Evolutionary conservation across 2,113 vertebrate genomes (phyloP), one percentile per base, ranked within the genome.

Genomic region (Poeciliopsis occidentalis): DNA sequence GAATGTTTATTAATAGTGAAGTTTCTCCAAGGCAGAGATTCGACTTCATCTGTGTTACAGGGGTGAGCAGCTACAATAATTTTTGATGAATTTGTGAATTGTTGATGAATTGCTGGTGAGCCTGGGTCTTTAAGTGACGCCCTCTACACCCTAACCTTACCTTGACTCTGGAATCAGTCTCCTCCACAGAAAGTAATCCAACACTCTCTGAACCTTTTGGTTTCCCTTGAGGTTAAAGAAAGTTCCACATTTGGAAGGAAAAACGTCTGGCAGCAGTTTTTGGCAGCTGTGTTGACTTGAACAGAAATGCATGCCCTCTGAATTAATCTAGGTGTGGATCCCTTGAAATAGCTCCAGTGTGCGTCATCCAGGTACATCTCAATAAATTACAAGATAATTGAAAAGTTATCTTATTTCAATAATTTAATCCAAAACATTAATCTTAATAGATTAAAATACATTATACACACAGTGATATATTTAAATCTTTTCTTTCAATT

Each of bases 91-190:
- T 76, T 63, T 63, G 69, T 73, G 54, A 31, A 31, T 31, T 31
- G 4, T 31, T 31, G 30, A 31, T 70, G 72, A 81, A 80, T 67
- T 12, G 1, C 26, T 67, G 15, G 17, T 44, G 54, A 76, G 71
- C 81, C 61, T 37, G 1, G 69, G 81, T 76, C 82, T 75, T 76
- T 29, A 75, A 76, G 79, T 69, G 41, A 26, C 54, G 31, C 60
- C 65, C 64, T 73, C 60, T 57, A 10, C 64, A 47, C 3, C 63
- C 69, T 81, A 72, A 81, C 69, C 92, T 93, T 93, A 93, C 92
- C 92, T 92, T 87, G 71, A 88, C 39, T 84, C 80, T 75, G 86
- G 88, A 86, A 82, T 73, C 81, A 62, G 85, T 84, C 70, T 76
- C 79, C 80, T 73, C 75, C 29, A 31, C 57, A 82, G 82, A 81